Percentiles rank a stretch among this genome's conserved stretches.
phyloP scores from a whole-genome alignment of 2,797 vertebrate species.

The Eutrigla gurnardus region DNA sequence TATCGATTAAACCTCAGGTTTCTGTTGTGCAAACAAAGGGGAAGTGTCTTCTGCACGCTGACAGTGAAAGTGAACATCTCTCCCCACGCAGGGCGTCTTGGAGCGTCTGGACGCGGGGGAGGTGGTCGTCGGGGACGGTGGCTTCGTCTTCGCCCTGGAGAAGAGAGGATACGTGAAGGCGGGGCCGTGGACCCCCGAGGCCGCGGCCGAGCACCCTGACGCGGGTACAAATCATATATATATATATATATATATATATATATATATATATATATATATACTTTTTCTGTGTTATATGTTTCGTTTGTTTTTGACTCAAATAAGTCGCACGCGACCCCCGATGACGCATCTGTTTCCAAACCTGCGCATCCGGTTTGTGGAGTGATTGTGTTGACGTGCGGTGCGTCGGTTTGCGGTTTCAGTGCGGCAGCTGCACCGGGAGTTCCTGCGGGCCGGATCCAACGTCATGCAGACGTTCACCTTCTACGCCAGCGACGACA shows the following conservation, averaged over 20 bases:
- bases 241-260: no score
- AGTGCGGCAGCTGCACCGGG: slow-evolving; percentile 97
- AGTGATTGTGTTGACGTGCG: no score
- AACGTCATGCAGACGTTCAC: slow-evolving; percentile 97
- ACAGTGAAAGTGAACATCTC: no score
- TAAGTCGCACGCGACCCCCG: no score
- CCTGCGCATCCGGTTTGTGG: not conserved
- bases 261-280: no score
- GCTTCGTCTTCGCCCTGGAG: slow-evolving; percentile 96
- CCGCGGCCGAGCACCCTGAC: slow-evolving; percentile 92
- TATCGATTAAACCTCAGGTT: no score
- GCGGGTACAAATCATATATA: slow-evolving; percentile 79
- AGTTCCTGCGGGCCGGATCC: slow-evolving; percentile 95
- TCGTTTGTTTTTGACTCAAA: no score
- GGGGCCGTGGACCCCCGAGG: slow-evolving; percentile 98
- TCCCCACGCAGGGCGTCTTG: slow-evolving; percentile 86
- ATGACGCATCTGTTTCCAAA: no score
- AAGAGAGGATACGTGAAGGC: slow-evolving; percentile 97
- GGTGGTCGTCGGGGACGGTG: slow-evolving; percentile 95
- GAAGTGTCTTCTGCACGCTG: not conserved
- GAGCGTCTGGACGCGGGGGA: slow-evolving; percentile 92
- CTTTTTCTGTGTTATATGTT: no score
- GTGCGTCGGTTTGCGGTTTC: slow-evolving; percentile 31
- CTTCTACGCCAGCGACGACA: slow-evolving; percentile 98
- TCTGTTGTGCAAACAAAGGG: not conserved